Base-by-base conservation (phyloP, 2,888 invertebrate genomes). In the Rhogogaster chlorosoma region DNA sequence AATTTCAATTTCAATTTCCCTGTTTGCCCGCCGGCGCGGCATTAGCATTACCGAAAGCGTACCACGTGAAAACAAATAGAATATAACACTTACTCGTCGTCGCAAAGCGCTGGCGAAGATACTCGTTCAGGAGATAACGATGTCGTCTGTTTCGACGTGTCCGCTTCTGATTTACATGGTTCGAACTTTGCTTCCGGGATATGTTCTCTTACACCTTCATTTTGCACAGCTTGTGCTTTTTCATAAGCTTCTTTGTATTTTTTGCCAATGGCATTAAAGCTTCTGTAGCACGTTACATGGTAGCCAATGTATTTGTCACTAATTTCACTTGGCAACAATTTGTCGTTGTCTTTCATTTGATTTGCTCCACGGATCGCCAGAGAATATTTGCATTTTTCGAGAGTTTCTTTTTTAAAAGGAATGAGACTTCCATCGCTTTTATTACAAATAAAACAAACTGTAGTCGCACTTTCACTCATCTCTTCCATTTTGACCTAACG, bases 221-320 rank as follows among this genome's bases (percentile, higher is more conserved):
- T 2, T 64, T 26, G 2, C 7, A 10, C 26, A 22, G 26, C 61
- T 64, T 64, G n/a, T 18, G 61, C 22, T 64, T 22, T 64, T 64
- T 26, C 61, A 22, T 64, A 64, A 0, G 6, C 4, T 9, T 64
- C 61, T 64, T 29, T 64, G 61, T 26, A 26, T n/a, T 64, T 64
- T 64, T 64, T 64, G 26, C 61, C 26, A 9, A 64, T 26, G 61
- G 70, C 70, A 70, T 70, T 70, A n/a, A 70, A 70, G 15, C 32
- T 70, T 2, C 70, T 0, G 36, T 70, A 70, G 36, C 70, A 70
- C 29, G 70, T 36, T 9, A 26, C 29, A 15, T 67, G 67, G 15
- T 67, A 67, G 10, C 67, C 67, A 15, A 67, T 29, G 5, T 6
- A 29, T 6, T 22, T 29, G 15, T 15, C 67, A 29, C 10, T 15